Percentiles rank a stretch among this genome's conserved stretches.
Evolutionary conservation across 2,888 invertebrate species (phyloP).

Genomic region (Oscheius myriophilus): DNA sequence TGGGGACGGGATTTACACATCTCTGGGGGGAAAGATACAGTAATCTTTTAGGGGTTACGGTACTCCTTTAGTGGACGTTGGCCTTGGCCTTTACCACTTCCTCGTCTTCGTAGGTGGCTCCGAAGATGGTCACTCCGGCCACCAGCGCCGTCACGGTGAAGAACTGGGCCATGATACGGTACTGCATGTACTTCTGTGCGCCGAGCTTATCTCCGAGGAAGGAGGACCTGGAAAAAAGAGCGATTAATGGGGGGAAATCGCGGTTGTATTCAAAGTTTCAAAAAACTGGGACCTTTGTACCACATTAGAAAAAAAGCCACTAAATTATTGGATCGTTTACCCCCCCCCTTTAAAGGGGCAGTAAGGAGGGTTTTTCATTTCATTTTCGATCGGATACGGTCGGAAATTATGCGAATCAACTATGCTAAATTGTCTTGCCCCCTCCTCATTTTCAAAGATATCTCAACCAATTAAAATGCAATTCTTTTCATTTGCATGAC

Average conservation of each 20-base stretch:
- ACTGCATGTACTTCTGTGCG: slow-evolving; percentile 66
- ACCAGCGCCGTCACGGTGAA: slow-evolving; percentile 66
- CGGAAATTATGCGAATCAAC: too few species aligned
- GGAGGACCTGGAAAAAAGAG: slow-evolving; percentile 45
- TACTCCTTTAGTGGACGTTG: background rate
- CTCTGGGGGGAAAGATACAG: slow-evolving; percentile 44
- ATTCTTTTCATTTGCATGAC: too few species aligned
- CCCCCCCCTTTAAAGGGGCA: too few species aligned
- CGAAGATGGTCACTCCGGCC: slow-evolving; percentile 63
- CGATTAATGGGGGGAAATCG: background rate
- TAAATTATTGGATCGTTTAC: too few species aligned
- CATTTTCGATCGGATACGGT: too few species aligned
- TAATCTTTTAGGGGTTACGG: too few species aligned
- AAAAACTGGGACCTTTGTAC: too few species aligned
- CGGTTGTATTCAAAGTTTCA: background rate
- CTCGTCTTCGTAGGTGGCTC: slow-evolving; percentile 54
- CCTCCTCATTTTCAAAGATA: too few species aligned
- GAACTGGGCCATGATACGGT: slow-evolving; percentile 68
- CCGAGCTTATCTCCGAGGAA: slow-evolving; percentile 63
- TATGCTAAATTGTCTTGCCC: too few species aligned
- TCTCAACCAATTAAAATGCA: too few species aligned
- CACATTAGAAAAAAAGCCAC: too few species aligned
- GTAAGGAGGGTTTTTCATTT: too few species aligned
- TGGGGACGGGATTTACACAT: slow-evolving; percentile 70
- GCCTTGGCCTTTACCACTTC: slow-evolving; percentile 15